Percentiles rank a stretch among this genome's conserved stretches.
phyloP scores from a whole-genome alignment of 2,113 vertebrate genomes.

The Strix uralensis region DNA sequence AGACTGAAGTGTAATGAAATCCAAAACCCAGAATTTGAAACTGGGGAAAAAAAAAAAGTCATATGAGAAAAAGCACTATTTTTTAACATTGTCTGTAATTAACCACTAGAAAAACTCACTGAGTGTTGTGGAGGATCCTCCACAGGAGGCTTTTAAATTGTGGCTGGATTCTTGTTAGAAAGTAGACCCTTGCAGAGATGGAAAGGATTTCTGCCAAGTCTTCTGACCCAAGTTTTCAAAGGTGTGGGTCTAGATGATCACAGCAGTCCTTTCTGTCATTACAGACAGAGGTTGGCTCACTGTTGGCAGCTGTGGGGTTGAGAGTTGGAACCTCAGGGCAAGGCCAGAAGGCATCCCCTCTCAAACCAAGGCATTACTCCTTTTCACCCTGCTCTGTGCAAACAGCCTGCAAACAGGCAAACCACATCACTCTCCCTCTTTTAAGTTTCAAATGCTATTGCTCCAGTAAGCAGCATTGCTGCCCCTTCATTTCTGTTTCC shows the following conservation, averaged over 20 bases:
- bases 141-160: background rate
- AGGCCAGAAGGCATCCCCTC: background rate
- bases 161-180: background rate
- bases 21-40: background rate
- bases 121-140: background rate
- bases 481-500: background rate
- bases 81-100: background rate
- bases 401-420: background rate
- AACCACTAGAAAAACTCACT: background rate
- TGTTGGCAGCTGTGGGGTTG: background rate
- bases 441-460: background rate
- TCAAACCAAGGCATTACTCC: background rate
- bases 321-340: background rate
- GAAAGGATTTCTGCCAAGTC: background rate
- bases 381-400: background rate
- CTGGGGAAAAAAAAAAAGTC: fast-evolving
- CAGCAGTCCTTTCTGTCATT: background rate
- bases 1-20: background rate
- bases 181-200: background rate
- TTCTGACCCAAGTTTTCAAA: background rate
- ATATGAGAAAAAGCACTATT: background rate
- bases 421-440: background rate
- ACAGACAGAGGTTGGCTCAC: background rate
- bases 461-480: background rate
- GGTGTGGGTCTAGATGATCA: background rate